Base-by-base conservation (phyloP, 53 echinoderm and acorn worm genomes). In the Echinarachnius parma region DNA sequence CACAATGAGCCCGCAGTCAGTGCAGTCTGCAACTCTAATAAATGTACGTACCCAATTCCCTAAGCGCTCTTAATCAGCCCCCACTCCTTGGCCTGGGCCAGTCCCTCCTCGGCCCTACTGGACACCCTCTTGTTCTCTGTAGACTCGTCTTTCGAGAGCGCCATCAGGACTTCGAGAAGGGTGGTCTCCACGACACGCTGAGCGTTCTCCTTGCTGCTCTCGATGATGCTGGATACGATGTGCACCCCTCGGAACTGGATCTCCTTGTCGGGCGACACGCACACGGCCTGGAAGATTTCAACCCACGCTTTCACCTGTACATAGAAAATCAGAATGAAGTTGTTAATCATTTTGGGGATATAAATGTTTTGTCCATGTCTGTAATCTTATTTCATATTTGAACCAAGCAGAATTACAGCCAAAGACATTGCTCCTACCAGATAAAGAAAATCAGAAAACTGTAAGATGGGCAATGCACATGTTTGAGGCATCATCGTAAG, bases 141-240 rank as follows among this genome's bases (percentile, higher is more conserved):
- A 0, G 45, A 50, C 22, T 50, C 53, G 16, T 84, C 87, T 47
- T 85, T 85, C 20, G 83, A 58, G 30, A 91, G 78, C 1, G 90
- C 96, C 91, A 96, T 96, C 21, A 96, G 39, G 16, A 96, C 85
- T 59, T 96, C 96, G 39, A 96, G 53, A 21, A 96, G 76, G 42
- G 68, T 81, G 11, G 90, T 91, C 33, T 96, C 87, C 5, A 96
- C 76, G 39, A 91, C 31, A 60, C 65, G 62, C 22, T 70, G 28
- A n/a, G 96, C 96, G 22, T 84, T 87, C 21, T 87, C 87, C 79
- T 96, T 83, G 62, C 62, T 76, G 66, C 85, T 91, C 34, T 91
- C 91, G 4, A 87, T 50, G 45, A 96, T 64, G 57, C 68, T 91
- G 70, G 70, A 76, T 11, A 82, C 62, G 36, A 91, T 83, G 77